A percentile compares a stretch with the other conserved stretches of the same genome.
phyloP scores from a whole-genome alignment of 2,888 invertebrate species.

The Carcina quercana region DNA sequence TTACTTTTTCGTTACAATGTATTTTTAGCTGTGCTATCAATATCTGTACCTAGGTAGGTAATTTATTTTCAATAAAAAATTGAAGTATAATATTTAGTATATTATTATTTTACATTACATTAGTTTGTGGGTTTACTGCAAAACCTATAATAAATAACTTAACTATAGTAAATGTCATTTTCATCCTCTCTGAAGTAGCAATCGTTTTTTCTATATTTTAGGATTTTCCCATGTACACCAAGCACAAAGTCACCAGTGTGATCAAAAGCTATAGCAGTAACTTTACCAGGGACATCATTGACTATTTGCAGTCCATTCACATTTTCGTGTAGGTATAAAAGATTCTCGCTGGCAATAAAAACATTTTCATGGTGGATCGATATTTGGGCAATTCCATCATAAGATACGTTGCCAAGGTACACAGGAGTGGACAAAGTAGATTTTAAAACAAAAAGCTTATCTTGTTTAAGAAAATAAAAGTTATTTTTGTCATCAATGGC shows the following conservation, averaged over 20 bases:
- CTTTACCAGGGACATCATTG: slow-evolving; percentile 36
- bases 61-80: slow-evolving; percentile 33
- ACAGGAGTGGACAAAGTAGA: slow-evolving; percentile 31
- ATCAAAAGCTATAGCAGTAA: slow-evolving; percentile 54
- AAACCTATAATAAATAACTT: no score
- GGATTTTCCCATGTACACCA: slow-evolving; percentile 40
- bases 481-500: slow-evolving; percentile 52
- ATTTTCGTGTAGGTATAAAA: slow-evolving; percentile 48
- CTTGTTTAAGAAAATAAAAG: slow-evolving; percentile 49
- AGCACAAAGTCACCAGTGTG: slow-evolving; percentile 40
- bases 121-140: neutral
- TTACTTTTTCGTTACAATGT: no score
- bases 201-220: slow-evolving; percentile 43
- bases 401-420: slow-evolving; percentile 39
- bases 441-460: slow-evolving; percentile 43
- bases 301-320: slow-evolving; percentile 40
- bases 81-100: slow-evolving; percentile 5
- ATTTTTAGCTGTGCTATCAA: no score
- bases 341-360: slow-evolving; percentile 43
- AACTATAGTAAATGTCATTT: neutral
- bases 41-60: slow-evolving; percentile 12
- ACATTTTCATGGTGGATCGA: slow-evolving; percentile 41
- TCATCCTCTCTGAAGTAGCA: slow-evolving; percentile 29
- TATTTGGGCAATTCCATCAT: slow-evolving; percentile 51
- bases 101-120: neutral